A percentile compares a stretch with the other conserved stretches of the same genome.
phyloP scores from a whole-genome alignment of 2,888 invertebrate genomes.

The Toxonevra muliebris region DNA sequence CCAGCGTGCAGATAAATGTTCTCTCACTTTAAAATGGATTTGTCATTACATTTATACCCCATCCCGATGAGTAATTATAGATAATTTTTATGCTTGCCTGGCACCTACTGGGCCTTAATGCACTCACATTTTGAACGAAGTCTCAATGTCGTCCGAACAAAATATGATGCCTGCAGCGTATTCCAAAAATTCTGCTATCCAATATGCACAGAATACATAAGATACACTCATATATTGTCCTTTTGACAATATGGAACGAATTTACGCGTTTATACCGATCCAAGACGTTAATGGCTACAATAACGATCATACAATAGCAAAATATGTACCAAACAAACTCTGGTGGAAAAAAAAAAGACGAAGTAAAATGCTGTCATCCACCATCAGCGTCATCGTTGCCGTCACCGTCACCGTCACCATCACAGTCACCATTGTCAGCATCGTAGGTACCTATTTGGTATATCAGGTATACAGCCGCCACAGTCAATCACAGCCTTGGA shows the following conservation, averaged over 20 bases:
- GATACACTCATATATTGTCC: slow-evolving; percentile 30
- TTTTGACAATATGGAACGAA: slow-evolving; percentile 43
- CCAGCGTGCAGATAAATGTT: slow-evolving; percentile 52
- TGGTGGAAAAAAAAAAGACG: too few relatives aligned
- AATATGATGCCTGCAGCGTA: slow-evolving; percentile 52
- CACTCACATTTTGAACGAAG: slow-evolving; percentile 47
- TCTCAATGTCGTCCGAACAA: slow-evolving; percentile 25
- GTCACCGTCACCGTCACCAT: slow-evolving; percentile 30
- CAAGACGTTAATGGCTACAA: slow-evolving; percentile 61
- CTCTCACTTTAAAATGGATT: too few relatives aligned
- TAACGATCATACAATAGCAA: slow-evolving; percentile 40
- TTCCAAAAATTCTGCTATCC: slow-evolving; percentile 55
- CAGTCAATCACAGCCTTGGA: slow-evolving; percentile 9
- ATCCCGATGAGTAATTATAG: slow-evolving; percentile 64
- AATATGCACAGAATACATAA: slow-evolving; percentile 17
- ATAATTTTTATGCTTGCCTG: slow-evolving; percentile 59
- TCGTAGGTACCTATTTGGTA: slow-evolving; percentile 19
- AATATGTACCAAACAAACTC: slow-evolving; percentile 8
- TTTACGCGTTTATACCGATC: slow-evolving; percentile 60
- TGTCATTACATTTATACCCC: slow-evolving; percentile 42
- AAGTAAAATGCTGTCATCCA: too few relatives aligned
- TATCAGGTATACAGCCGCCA: neutral
- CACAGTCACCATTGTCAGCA: slow-evolving; percentile 32
- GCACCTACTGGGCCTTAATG: slow-evolving; percentile 63
- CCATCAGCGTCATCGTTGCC: slow-evolving; percentile 23